Base-by-base conservation (phyloP, 2,797 vertebrate species). In the Falco berigora region DNA sequence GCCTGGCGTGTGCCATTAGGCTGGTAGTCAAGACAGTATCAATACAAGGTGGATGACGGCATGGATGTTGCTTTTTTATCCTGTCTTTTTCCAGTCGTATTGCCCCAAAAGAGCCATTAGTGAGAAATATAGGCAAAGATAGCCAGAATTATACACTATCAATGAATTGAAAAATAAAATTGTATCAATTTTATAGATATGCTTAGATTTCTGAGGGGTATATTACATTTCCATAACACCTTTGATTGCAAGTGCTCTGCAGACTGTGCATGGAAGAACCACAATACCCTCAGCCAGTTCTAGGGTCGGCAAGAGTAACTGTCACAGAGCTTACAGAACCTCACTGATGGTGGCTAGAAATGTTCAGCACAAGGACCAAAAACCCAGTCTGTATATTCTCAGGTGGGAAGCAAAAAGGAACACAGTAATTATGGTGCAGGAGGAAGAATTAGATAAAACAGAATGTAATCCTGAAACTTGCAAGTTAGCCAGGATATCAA, bases 121-220 rank as follows among this genome's bases (percentile, higher is more conserved):
- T 52, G 40, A 67, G 47, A 90, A 93, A 77, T 14, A 69, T 3
- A 30, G 30, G 49, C 68, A 83, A 92, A 78, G 67, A 56, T 16
- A 95, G 59, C 10, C 55, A 84, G 27, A 86, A 81, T 22, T 8
- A 67, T 14, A 90, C 14, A 44, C 22, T 80, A 61, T 30, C 58
- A 78, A n/a, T 50, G 14, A 75, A 58, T 23, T 85, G 52, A 94
- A 96, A 88, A 96, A 81, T 46, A 87, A 95, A 89, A 72, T 34
- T 44, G 22, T 19, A 92, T 46, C 82, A 74, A 83, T 88, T 90
- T 81, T 88, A 86, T 22, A 86, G 79, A 67, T 47, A 66, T 23
- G 32, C 72, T 86, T 87, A 75, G 66, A 82, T 84, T 84, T 66
- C 55, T 38, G 30, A 94, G 55, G 36, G 82, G 55, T 18, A 59